Conservation (phyloP, 2,113 vertebrate genomes). For the Leucopsar rothschildi region DNA sequence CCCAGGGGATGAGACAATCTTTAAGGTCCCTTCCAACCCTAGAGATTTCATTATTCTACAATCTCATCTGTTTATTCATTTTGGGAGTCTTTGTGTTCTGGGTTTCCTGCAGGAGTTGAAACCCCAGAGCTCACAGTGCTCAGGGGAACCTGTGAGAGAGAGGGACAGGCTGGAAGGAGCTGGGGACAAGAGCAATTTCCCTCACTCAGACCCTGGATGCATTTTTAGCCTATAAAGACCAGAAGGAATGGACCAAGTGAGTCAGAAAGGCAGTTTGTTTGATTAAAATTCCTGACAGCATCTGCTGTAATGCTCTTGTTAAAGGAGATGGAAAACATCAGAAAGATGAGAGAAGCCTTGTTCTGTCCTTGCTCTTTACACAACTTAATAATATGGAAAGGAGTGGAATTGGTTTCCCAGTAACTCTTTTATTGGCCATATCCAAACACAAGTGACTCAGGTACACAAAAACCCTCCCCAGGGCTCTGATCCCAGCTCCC, state of each 20-base stretch:
- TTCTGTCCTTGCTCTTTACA: not conserved
- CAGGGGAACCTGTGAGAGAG: not conserved
- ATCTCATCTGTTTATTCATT: not conserved
- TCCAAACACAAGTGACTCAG: not conserved
- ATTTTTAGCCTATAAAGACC: not conserved
- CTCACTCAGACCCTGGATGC: not conserved
- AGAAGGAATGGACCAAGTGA: not conserved
- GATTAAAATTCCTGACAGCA: slow-evolving; percentile 46
- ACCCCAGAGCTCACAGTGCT: not conserved
- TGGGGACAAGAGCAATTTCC: not conserved
- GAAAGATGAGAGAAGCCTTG: not conserved
- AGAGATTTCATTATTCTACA: fast-evolving
- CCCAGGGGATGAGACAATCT: too few species aligned
- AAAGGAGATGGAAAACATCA: slow-evolving; percentile 16
- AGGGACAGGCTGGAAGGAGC: not conserved
- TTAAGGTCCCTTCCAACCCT: not conserved
- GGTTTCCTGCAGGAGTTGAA: not conserved
- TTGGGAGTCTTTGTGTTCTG: not conserved
- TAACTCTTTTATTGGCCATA: not conserved
- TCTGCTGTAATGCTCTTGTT: slow-evolving; percentile 18
- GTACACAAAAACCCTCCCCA: not conserved
- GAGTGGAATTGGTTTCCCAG: not conserved
- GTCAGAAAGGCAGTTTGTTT: slow-evolving; percentile 11
- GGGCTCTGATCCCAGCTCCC: not conserved
- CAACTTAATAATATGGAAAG: not conserved